Conservation (phyloP, 2,113 vertebrate genomes). For the Oncorhynchus tshawytscha region DNA sequence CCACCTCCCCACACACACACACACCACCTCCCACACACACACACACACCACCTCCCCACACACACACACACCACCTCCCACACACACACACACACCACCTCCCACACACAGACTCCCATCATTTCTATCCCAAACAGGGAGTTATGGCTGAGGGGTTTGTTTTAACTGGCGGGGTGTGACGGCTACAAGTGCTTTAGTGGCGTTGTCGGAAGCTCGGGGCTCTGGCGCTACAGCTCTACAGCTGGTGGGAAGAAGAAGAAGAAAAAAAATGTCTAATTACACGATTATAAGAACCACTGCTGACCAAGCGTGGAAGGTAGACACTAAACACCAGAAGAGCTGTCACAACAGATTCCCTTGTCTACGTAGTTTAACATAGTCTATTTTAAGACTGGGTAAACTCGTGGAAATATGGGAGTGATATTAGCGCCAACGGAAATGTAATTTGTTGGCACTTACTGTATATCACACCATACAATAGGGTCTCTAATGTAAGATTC, state of each 20-base stretch:
- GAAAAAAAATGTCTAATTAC: neutral
- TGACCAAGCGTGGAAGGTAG: neutral
- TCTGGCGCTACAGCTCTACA: neutral
- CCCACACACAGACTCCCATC: constrained; percentile 2
- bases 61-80: constrained; percentile 9
- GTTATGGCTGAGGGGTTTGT: neutral
- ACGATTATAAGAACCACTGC: neutral
- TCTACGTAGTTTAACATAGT: neutral
- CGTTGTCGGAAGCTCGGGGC: neutral
- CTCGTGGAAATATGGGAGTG: too few relatives aligned
- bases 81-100: constrained; percentile 2
- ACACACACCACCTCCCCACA: constrained; percentile 2
- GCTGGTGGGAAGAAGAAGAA: neutral
- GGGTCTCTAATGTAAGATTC: too few relatives aligned
- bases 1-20: neutral
- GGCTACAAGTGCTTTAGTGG: neutral
- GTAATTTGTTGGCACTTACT: too few relatives aligned
- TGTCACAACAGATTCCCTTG: neutral
- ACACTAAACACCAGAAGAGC: neutral
- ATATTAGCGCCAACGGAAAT: too few relatives aligned
- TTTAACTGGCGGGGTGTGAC: neutral
- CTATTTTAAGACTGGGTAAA: too few relatives aligned
- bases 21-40: constrained; percentile 4
- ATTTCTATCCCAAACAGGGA: neutral
- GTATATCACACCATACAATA: too few relatives aligned